A percentile compares a stretch with the other conserved stretches of the same genome.
Conservation (phyloP, 2,888 invertebrate genomes). For the Leptinotarsa rubiginosa region DNA sequence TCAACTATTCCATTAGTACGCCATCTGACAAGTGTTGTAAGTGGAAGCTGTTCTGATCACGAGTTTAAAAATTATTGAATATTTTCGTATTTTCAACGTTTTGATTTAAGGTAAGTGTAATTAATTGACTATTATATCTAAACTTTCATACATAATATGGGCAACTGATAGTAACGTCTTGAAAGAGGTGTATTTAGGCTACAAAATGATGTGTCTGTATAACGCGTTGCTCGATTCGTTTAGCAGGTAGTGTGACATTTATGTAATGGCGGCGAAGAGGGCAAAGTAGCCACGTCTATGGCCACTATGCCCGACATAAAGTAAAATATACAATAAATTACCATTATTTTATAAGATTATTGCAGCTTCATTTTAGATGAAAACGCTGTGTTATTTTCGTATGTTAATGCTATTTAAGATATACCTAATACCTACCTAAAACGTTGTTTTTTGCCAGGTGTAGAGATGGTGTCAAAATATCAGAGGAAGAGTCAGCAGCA, state of each 20-base stretch:
- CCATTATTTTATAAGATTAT: not conserved
- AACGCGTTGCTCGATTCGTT: not conserved
- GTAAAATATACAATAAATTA: not conserved
- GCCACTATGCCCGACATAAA: slow-evolving; percentile 4
- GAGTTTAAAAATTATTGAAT: no score
- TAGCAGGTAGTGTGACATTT: not conserved
- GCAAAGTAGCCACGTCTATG: slow-evolving; percentile 10
- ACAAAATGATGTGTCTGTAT: slow-evolving; percentile 8
- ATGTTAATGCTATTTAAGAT: no score
- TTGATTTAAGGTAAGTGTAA: no score
- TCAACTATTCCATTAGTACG: no score
- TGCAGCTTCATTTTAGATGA: slow-evolving; percentile 9
- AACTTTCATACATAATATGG: no score
- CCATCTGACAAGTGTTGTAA: no score
- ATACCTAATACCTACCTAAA: no score
- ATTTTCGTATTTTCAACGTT: no score
- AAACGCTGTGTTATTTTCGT: no score
- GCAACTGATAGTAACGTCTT: slow-evolving; percentile 4
- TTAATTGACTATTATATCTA: no score
- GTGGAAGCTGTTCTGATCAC: no score
- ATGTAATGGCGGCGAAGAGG: slow-evolving; percentile 19
- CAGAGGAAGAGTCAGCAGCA: slow-evolving; percentile 22
- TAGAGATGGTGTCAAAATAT: slow-evolving; percentile 15
- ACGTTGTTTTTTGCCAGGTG: no score
- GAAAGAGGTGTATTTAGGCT: slow-evolving; percentile 15